Percentiles rank a stretch among this genome's conserved stretches.
Conservation (phyloP, 2,797 vertebrate species). For the Merluccius polli region DNA sequence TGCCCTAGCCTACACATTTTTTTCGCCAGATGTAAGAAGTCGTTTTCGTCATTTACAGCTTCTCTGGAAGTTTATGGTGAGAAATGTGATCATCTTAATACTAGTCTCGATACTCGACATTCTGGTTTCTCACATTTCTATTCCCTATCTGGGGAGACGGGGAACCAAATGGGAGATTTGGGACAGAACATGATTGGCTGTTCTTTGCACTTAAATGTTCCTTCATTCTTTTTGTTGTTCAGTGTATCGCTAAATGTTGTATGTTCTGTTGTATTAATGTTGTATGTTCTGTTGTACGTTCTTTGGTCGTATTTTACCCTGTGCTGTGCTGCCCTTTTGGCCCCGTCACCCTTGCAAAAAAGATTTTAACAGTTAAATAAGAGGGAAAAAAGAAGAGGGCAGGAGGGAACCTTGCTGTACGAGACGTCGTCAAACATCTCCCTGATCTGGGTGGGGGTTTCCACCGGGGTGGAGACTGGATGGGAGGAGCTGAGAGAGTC, state of each 20-base stretch:
- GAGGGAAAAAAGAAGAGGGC: not conserved
- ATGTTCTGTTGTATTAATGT: too few species aligned
- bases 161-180: not conserved
- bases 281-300: not conserved
- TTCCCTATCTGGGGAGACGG: not conserved
- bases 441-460: conserved; percentile 84
- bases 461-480: conserved; percentile 82
- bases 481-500: conserved; percentile 89
- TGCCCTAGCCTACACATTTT: too few species aligned
- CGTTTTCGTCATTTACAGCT: not conserved
- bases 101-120: not conserved
- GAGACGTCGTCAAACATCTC: conserved; percentile 94
- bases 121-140: not conserved
- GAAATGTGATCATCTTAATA: not conserved
- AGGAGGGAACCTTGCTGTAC: conserved; percentile 81
- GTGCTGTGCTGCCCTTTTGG: not conserved
- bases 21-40: too few species aligned
- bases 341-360: not conserved
- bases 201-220: not conserved
- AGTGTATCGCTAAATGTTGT: not conserved
- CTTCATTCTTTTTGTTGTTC: not conserved
- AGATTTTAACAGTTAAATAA: not conserved
- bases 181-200: not conserved
- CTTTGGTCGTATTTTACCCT: not conserved
- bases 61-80: not conserved